phyloP scores from a whole-genome alignment of 2,888 invertebrate genomes.

The Crematogaster levior region DNA sequence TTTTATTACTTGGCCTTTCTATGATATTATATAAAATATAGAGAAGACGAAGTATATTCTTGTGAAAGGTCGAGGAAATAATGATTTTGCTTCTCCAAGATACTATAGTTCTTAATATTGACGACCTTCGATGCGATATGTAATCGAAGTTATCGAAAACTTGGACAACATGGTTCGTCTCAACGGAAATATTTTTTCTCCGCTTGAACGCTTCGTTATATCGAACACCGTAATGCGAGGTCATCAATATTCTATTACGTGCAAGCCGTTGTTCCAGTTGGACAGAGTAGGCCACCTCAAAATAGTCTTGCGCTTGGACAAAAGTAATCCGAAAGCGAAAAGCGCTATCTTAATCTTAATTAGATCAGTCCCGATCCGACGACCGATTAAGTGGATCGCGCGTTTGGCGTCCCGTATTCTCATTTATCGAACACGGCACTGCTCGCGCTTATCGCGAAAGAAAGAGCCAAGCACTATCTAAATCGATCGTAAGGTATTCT shows the following conservation, averaged over 20 bases:
- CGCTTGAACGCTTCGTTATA: constrained; percentile 31
- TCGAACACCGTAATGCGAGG: constrained; percentile 46
- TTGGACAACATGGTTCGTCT: not conserved
- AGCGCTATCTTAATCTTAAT: constrained; percentile 51
- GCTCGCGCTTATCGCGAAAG: constrained; percentile 24
- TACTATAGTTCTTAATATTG: not conserved
- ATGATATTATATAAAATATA: not conserved
- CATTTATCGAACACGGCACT: constrained; percentile 34
- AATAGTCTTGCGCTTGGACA: constrained; percentile 57
- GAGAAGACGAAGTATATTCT: not conserved
- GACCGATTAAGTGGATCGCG: constrained; percentile 39
- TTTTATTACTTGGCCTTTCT: not conserved
- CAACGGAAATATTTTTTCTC: constrained; percentile 22
- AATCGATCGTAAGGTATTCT: constrained; percentile 9
- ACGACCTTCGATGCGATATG: not conserved
- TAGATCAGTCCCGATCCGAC: constrained; percentile 41
- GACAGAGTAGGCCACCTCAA: constrained; percentile 59
- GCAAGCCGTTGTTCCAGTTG: constrained; percentile 64
- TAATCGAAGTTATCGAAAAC: constrained; percentile 23
- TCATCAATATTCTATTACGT: constrained; percentile 62
- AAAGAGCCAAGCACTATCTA: constrained; percentile 24
- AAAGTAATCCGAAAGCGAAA: constrained; percentile 60
- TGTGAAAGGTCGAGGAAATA: not conserved
- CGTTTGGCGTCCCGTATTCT: constrained; percentile 23
- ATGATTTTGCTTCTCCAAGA: not conserved